Conservation (phyloP, 2,888 invertebrate species). For the Caprella mutica region DNA sequence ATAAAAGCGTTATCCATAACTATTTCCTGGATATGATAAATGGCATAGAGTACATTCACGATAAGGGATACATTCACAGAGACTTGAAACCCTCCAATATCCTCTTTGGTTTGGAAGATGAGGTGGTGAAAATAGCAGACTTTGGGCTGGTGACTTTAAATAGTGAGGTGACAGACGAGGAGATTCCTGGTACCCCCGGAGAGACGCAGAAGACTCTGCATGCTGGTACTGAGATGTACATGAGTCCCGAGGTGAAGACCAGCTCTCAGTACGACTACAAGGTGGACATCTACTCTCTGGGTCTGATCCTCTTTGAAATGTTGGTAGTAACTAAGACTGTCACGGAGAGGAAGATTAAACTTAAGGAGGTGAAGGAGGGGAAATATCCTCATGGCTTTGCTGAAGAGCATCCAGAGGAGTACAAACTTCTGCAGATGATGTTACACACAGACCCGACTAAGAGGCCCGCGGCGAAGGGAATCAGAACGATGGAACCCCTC, state of each 20-base stretch:
- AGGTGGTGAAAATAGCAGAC: too few species aligned
- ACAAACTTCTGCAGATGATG: conserved; percentile 45
- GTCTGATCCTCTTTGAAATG: conserved; percentile 85
- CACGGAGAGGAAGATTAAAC: conserved; percentile 60
- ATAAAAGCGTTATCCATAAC: too few species aligned
- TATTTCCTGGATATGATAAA: conserved; percentile 83
- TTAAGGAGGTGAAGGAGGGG: conserved; percentile 41
- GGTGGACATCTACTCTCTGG: conserved; percentile 90
- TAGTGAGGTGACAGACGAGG: too few species aligned
- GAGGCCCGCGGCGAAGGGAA: conserved; percentile 47
- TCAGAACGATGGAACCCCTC: conserved; percentile 21
- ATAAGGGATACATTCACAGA: conserved; percentile 82
- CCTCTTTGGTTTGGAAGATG: too few species aligned
- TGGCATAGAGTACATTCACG: conserved; percentile 91
- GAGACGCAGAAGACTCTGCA: conserved; percentile 46
- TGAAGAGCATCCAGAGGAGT: conserved; percentile 50
- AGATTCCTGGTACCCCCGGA: too few species aligned
- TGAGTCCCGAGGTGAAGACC: conserved; percentile 88
- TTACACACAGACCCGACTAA: conserved; percentile 57
- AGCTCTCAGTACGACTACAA: conserved; percentile 70
- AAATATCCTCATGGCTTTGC: conserved; percentile 58
- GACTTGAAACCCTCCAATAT: too few species aligned
- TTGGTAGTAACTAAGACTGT: conserved; percentile 79
- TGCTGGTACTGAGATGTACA: conserved; percentile 85
- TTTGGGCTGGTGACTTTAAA: too few species aligned